A percentile compares a stretch with the other conserved stretches of the same genome.
phyloP scores from a whole-genome alignment of 2,113 vertebrate species.

The Callaeas wilsoni region DNA sequence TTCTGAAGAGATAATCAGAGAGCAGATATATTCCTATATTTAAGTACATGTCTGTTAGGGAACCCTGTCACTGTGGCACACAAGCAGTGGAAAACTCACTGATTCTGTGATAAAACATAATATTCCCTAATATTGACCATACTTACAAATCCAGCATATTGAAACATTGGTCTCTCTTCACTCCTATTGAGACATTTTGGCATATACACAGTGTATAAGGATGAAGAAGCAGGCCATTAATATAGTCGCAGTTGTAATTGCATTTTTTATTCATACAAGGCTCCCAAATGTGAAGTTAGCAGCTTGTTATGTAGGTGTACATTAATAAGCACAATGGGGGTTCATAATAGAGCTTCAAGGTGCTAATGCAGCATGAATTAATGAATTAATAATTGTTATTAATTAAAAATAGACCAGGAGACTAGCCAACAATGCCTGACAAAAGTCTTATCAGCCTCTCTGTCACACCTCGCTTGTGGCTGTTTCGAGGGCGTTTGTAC shows the following conservation, averaged over 20 bases:
- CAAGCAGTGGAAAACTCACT: neutral
- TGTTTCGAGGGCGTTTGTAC: neutral
- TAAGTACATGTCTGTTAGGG: neutral
- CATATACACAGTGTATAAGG: neutral
- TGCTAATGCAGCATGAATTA: slow-evolving; percentile 11
- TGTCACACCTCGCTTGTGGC: neutral
- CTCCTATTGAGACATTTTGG: neutral
- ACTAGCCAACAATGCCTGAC: neutral
- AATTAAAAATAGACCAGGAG: slow-evolving; percentile 1
- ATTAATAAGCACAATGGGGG: slow-evolving; percentile 37
- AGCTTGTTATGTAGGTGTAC: slow-evolving; percentile 38
- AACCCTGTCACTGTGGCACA: neutral
- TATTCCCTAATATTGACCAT: neutral
- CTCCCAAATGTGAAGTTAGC: neutral
- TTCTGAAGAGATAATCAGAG: neutral
- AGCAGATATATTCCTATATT: neutral
- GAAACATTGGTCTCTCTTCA: neutral
- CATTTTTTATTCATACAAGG: neutral
- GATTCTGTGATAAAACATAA: neutral
- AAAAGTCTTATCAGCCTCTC: neutral
- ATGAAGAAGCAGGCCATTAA: slow-evolving; percentile 4
- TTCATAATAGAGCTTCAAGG: neutral
- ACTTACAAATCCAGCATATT: neutral
- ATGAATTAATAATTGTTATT: slow-evolving; percentile 42
- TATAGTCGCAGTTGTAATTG: neutral